These are phyloP conservation scores for Lycia hirtaria DNA, from an alignment of 2,888 invertebrate species.

Conservation along the genomic window DNA sequence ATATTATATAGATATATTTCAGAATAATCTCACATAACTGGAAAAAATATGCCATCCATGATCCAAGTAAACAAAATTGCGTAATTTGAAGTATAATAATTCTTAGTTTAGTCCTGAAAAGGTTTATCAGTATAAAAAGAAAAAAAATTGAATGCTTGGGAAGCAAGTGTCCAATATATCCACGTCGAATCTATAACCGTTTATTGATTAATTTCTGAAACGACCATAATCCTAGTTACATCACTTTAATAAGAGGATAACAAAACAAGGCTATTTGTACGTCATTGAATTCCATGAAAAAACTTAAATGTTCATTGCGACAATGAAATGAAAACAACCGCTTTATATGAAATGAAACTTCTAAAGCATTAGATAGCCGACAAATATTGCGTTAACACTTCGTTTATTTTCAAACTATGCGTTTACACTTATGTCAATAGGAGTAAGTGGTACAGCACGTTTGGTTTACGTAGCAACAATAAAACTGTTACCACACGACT, in stretches of 20 bases:
- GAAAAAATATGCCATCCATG: too few species aligned
- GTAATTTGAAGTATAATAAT: too few species aligned
- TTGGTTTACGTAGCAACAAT: conserved; percentile 16
- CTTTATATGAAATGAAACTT: neutral
- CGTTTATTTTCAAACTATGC: conserved; percentile 19
- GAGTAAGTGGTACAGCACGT: conserved; percentile 24
- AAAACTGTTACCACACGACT: conserved; percentile 22
- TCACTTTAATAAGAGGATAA: neutral
- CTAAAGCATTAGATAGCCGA: neutral
- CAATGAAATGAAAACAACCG: neutral
- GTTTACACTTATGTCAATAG: conserved; percentile 30
- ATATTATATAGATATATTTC: too few species aligned
- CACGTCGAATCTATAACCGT: neutral
- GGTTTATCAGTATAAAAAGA: too few species aligned
- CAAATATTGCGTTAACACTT: conserved; percentile 23
- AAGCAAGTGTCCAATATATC: too few species aligned
- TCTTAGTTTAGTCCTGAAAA: too few species aligned
- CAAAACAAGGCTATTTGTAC: neutral
- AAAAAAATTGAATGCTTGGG: too few species aligned
- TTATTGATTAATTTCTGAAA: neutral
- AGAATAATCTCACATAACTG: too few species aligned
- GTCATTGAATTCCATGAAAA: neutral
- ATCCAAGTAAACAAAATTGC: too few species aligned
- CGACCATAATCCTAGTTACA: neutral
- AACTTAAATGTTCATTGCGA: neutral